Percentiles rank a stretch among this genome's conserved stretches.
Conservation (phyloP, 2,113 vertebrate species). For the Patagioenas fasciata region DNA sequence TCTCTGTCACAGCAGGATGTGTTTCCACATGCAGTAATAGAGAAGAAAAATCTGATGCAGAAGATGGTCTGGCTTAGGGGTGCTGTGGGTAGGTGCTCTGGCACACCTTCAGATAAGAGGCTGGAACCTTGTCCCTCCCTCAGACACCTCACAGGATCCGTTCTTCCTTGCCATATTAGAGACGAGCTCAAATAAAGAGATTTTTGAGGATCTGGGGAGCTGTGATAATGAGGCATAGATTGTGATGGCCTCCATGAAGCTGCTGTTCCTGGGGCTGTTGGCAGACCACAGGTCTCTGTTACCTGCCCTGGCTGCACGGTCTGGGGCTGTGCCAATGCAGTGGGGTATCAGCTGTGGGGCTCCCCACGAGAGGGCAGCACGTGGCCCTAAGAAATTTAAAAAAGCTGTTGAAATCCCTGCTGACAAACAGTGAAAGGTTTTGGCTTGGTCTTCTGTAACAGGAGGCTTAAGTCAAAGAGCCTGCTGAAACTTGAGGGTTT, state of each 20-base stretch:
- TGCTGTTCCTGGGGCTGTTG: background rate
- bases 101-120: background rate
- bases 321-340: background rate
- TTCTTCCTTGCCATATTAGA: background rate
- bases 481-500: background rate
- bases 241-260: background rate
- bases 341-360: fast-evolving
- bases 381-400: background rate
- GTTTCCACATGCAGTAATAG: background rate
- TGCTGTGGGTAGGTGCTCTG: background rate
- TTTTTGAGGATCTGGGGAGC: background rate
- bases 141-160: background rate
- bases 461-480: fast-evolving
- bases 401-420: background rate
- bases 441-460: background rate
- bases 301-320: background rate
- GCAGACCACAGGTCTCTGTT: fast-evolving
- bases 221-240: background rate
- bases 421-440: fast-evolving
- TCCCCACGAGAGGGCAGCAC: constrained; percentile 29
- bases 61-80: background rate
- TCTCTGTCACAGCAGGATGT: background rate
- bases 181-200: background rate
- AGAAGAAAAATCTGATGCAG: background rate
- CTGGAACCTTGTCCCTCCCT: background rate